Evolutionary conservation across 1,140 invertebrate genomes (phyloP).

Genomic region (Drosophila lini): DNA sequence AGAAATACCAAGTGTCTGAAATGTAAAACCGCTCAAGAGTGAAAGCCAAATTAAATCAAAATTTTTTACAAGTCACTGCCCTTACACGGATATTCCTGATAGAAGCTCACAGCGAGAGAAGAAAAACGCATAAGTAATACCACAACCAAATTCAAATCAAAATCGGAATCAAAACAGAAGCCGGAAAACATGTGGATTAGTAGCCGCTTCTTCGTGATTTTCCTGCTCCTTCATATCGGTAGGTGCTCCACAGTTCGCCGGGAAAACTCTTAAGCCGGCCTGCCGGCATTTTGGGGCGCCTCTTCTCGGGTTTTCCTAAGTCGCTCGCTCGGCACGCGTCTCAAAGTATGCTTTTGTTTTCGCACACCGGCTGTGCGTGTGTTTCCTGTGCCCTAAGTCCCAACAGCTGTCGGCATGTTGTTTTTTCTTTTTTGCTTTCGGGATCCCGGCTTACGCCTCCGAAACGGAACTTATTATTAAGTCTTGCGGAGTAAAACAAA

Average conservation of each 20-base stretch:
- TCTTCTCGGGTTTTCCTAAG: slow-evolving; percentile 27
- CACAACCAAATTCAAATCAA: slow-evolving; percentile 39
- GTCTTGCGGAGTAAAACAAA: slow-evolving; percentile 61
- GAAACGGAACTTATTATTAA: slow-evolving; percentile 70
- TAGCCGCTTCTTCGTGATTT: slow-evolving; percentile 80
- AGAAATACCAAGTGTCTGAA: slow-evolving; percentile 35
- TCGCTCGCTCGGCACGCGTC: slow-evolving; percentile 52
- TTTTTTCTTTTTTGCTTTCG: slow-evolving; percentile 1
- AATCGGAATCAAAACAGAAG: slow-evolving; percentile 72
- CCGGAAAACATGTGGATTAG: slow-evolving; percentile 80
- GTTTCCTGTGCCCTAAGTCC: slow-evolving; percentile 45
- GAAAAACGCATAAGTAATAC: slow-evolving; percentile 25
- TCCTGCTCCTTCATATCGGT: slow-evolving; percentile 78
- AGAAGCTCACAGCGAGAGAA: slow-evolving; percentile 17
- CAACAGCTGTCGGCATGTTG: slow-evolving; percentile 76
- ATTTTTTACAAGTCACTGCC: slow-evolving; percentile 40
- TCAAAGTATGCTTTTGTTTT: slow-evolving; percentile 63
- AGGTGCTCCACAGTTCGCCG: slow-evolving; percentile 48
- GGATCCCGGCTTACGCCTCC: slow-evolving; percentile 42
- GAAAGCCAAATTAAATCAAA: slow-evolving; percentile 46
- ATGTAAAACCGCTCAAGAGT: slow-evolving; percentile 46
- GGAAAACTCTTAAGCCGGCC: slow-evolving; percentile 59
- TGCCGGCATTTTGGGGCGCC: slow-evolving; percentile 49
- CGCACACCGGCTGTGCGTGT: slow-evolving; percentile 38
- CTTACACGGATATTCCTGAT: slow-evolving; percentile 19